Conservation (phyloP, 1,140 invertebrate genomes). For the fruit fly (Drosophila melanogaster) region Release_6_plus_ISO1_MT NC_004354.4:4036001-4036500, state of each 20-base stretch:
- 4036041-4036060: conserved; percentile 44
- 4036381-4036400: conserved; percentile 26
- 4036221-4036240: conserved; percentile 51
- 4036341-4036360: conserved; percentile 50
- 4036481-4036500: conserved; percentile 7
- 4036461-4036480: conserved; percentile 22
- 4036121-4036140: conserved; percentile 14
- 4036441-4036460: conserved; percentile 3
- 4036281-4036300: conserved; percentile 13
- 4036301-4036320: conserved; percentile 6
- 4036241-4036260: conserved; percentile 34
- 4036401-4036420: conserved; percentile 16
- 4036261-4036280: conserved; percentile 9
- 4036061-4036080: conserved; percentile 35
- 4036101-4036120: conserved; percentile 43
- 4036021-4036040: conserved; percentile 66
- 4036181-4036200: conserved; percentile 1
- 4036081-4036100: not conserved
- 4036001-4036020: conserved; percentile 67
- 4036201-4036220: conserved; percentile 10
- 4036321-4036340: conserved; percentile 41
- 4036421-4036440: not conserved
- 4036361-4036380: conserved; percentile 46
- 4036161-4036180: conserved; percentile 20
- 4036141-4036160: conserved; percentile 27